Conservation (phyloP, 1,140 invertebrate genomes). For the Hycleus phaleratus region DNA sequence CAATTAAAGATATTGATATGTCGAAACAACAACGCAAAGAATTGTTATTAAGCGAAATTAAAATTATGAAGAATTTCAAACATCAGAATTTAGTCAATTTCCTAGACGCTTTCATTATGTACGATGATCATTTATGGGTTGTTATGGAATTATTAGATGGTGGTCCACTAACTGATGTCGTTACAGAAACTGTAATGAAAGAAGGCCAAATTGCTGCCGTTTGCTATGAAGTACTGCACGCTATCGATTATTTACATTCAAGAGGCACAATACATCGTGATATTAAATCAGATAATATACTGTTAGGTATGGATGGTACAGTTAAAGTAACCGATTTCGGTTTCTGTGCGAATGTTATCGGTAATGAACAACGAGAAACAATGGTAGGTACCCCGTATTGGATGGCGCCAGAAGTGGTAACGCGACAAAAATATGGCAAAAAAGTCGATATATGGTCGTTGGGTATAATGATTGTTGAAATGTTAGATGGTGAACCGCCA, state of each 20-base stretch:
- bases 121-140: constrained; percentile 88
- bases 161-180: constrained; percentile 93
- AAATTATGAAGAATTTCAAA: constrained; percentile 86
- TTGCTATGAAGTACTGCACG: constrained; percentile 85
- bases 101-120: constrained; percentile 81
- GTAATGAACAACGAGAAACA: constrained; percentile 91
- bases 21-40: constrained; percentile 91
- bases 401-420: constrained; percentile 89
- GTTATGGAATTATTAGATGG: constrained; percentile 94
- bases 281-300: constrained; percentile 94
- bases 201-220: constrained; percentile 96
- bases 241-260: constrained; percentile 84
- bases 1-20: constrained; percentile 94
- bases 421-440: constrained; percentile 73
- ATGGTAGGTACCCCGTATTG: constrained; percentile 90
- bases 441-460: constrained; percentile 96
- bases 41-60: constrained; percentile 90
- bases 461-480: constrained; percentile 97
- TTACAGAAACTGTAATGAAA: constrained; percentile 96
- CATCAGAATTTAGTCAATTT: constrained; percentile 98
- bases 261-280: constrained; percentile 89
- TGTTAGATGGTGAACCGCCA: constrained; percentile 96
- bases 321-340: constrained; percentile 99
- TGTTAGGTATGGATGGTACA: constrained; percentile 91
- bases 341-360: constrained; percentile 86